Conservation (phyloP, 1,140 invertebrate species). For the Pseudobourletiella spinata region DNA sequence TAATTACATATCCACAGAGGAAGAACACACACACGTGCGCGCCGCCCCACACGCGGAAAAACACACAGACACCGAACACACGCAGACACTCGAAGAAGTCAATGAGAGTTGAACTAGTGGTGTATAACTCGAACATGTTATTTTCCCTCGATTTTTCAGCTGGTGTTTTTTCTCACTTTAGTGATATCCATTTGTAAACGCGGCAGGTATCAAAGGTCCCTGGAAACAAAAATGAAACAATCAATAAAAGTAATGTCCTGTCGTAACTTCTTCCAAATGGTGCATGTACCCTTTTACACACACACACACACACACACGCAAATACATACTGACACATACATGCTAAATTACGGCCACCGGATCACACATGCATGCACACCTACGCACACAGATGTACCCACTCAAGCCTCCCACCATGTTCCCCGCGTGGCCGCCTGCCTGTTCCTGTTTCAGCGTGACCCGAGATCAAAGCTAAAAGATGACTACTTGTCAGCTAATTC, state of each 20-base stretch:
- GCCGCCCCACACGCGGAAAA: not conserved
- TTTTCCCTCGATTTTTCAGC: not conserved
- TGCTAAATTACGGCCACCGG: no score
- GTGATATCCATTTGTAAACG: constrained; percentile 89
- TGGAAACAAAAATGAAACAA: constrained; percentile 41
- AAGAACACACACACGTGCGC: not conserved
- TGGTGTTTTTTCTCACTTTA: constrained; percentile 45
- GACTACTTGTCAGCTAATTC: no score
- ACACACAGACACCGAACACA: no score
- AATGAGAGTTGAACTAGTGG: not conserved
- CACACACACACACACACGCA: not conserved
- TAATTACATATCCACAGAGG: not conserved
- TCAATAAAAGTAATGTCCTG: no score
- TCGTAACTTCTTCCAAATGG: no score
- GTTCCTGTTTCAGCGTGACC: no score
- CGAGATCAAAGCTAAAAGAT: no score
- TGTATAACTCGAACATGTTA: not conserved
- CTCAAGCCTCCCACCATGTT: no score
- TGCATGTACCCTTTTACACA: not conserved
- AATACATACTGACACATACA: no score
- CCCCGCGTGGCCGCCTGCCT: no score
- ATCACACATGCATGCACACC: no score
- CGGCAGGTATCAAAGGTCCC: constrained; percentile 84
- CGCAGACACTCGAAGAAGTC: not conserved
- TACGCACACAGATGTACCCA: no score